phyloP scores from a whole-genome alignment of 2,797 vertebrate genomes.

The Oreonectes daqikongensis region DNA sequence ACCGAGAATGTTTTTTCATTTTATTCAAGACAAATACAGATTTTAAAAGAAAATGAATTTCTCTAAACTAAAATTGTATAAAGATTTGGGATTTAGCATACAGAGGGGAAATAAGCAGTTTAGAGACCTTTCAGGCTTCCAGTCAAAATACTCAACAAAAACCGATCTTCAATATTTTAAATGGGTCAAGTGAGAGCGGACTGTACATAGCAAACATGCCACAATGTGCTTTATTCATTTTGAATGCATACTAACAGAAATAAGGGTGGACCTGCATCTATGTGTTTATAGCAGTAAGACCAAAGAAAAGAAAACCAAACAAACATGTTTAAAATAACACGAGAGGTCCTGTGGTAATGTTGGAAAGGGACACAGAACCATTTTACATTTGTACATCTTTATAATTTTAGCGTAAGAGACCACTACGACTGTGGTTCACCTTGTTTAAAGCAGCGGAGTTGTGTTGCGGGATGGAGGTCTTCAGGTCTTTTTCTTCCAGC shows the following conservation, averaged over 20 bases:
- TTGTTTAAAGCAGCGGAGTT: constrained; percentile 92
- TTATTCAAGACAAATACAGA: constrained; percentile 78
- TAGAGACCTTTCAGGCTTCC: constrained; percentile 46
- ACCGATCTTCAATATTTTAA: constrained; percentile 55
- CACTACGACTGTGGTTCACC: constrained; percentile 99
- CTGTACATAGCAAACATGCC: constrained; percentile 72
- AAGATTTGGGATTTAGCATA: constrained; percentile 70
- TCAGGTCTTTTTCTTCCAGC: constrained; percentile 84
- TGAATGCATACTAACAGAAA: constrained; percentile 73
- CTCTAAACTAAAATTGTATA: constrained; percentile 68
- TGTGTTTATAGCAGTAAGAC: constrained; percentile 60
- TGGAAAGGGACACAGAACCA: constrained; percentile 59
- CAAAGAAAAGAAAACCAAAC: constrained; percentile 54
- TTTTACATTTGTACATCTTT: constrained; percentile 73
- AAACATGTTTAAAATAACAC: constrained; percentile 63
- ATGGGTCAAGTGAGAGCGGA: constrained; percentile 64
- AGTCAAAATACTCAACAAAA: constrained; percentile 59
- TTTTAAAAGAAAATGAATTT: constrained; percentile 74
- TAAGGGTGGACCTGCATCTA: constrained; percentile 64
- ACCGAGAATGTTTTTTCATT: constrained; percentile 46
- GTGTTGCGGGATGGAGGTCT: constrained; percentile 86
- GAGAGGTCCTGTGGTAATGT: constrained; percentile 55
- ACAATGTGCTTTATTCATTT: constrained; percentile 70
- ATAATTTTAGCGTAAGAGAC: constrained; percentile 86
- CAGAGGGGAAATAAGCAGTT: constrained; percentile 63